These are phyloP conservation scores for Colletes gigas DNA, from an alignment of 1,140 invertebrate species.

Conservation along the genomic window DNA sequence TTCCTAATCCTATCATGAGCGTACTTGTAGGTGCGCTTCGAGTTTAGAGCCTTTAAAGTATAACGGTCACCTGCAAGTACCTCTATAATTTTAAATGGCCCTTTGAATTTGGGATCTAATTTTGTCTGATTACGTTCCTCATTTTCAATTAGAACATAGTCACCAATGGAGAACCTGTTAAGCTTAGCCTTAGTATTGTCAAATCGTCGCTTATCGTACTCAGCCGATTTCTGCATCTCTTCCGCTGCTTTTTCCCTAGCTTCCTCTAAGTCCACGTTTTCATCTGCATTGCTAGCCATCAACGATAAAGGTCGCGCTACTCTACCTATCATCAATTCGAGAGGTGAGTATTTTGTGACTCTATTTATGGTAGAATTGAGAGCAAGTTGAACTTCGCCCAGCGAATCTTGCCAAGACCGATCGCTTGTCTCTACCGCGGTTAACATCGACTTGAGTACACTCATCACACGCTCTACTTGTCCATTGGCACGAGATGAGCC, in stretches of 20 bases:
- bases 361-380: constrained; percentile 68
- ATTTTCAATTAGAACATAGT: constrained; percentile 53
- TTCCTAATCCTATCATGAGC: background rate
- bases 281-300: constrained; percentile 45
- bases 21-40: constrained; percentile 43
- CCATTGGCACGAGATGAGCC: constrained; percentile 48
- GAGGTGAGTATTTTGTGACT: constrained; percentile 61
- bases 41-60: constrained; percentile 20
- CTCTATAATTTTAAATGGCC: constrained; percentile 39
- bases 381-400: constrained; percentile 69
- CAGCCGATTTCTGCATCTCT: constrained; percentile 12
- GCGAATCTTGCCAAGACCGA: constrained; percentile 68
- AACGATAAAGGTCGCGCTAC: constrained; percentile 65
- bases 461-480: constrained; percentile 68
- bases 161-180: constrained; percentile 22
- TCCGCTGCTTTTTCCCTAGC: background rate
- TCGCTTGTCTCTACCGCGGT: constrained; percentile 60
- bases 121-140: constrained; percentile 52
- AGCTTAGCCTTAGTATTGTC: constrained; percentile 20
- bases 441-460: constrained; percentile 62
- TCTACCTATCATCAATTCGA: constrained; percentile 68
- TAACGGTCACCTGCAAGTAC: constrained; percentile 40
- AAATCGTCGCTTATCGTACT: no score
- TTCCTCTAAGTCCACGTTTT: constrained; percentile 5
- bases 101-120: constrained; percentile 43